These are phyloP conservation scores for Zosterops hypoxanthus DNA, from an alignment of 2,113 vertebrate genomes.

Conservation along the genomic window DNA sequence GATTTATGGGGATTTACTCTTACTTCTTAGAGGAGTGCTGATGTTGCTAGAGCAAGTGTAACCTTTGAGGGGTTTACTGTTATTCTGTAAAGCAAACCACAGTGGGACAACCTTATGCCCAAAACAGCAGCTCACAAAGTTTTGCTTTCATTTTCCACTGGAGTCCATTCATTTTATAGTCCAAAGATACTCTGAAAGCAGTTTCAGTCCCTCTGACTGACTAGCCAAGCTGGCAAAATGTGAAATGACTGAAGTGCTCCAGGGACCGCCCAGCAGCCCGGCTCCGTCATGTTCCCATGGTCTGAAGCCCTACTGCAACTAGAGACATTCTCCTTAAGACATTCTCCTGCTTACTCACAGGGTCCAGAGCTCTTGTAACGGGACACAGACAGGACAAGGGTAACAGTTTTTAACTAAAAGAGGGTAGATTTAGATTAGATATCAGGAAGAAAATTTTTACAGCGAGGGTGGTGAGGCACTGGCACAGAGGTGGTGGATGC, in stretches of 20 bases:
- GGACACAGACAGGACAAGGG: background rate
- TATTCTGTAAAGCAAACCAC: background rate
- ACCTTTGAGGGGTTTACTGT: background rate
- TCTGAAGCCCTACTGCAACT: background rate
- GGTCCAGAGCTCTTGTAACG: background rate
- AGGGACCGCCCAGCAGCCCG: background rate
- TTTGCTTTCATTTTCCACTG: background rate
- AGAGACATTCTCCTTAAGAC: rapidly evolving
- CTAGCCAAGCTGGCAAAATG: background rate
- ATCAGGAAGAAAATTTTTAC: background rate
- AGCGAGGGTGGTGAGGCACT: background rate
- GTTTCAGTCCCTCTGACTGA: background rate
- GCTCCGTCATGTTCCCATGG: rapidly evolving
- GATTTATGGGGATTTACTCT: background rate
- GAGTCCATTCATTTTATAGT: background rate
- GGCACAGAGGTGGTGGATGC: background rate
- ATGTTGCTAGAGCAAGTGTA: background rate
- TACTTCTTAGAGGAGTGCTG: background rate
- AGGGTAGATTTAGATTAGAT: background rate
- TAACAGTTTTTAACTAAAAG: background rate
- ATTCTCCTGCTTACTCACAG: background rate
- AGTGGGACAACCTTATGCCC: background rate
- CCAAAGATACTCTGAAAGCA: background rate
- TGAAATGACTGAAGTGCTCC: background rate
- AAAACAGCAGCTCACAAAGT: background rate